phyloP scores from a whole-genome alignment of 2,888 invertebrate genomes.

The Zaprionus bogoriensis region DNA sequence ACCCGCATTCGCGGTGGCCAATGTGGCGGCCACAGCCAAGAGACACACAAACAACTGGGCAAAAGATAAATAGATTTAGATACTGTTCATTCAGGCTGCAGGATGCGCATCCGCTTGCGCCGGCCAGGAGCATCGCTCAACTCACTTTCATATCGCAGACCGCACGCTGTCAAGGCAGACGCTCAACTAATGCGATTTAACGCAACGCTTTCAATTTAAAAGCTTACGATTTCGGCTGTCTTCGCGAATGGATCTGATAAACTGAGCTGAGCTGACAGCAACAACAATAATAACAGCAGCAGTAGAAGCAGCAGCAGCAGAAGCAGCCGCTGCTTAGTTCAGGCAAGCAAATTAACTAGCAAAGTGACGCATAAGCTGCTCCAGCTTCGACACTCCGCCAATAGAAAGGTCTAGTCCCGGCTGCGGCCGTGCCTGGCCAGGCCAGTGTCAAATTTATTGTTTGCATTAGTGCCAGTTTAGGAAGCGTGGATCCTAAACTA shows the following conservation, averaged over 20 bases:
- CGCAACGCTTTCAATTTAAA: conserved; percentile 62
- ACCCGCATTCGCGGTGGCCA: conserved; percentile 62
- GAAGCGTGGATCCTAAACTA: conserved; percentile 57
- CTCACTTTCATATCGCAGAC: conserved; percentile 65
- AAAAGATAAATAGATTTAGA: conserved; percentile 16
- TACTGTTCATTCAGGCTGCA: conserved; percentile 10
- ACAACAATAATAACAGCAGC: conserved; percentile 25
- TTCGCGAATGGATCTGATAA: conserved; percentile 21
- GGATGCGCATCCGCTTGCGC: conserved; percentile 35
- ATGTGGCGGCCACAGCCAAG: conserved; percentile 54
- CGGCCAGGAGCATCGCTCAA: conserved; percentile 9
- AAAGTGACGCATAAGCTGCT: conserved; percentile 8
- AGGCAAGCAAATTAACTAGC: conserved; percentile 22
- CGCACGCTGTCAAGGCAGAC: conserved; percentile 49
- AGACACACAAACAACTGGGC: conserved; percentile 63
- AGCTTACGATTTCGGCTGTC: conserved; percentile 30
- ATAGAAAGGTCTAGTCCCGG: too few relatives aligned
- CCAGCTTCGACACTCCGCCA: not conserved
- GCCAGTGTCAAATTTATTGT: conserved; percentile 58
- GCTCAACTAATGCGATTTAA: conserved; percentile 61
- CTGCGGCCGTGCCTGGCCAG: too few relatives aligned
- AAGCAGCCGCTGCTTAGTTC: conserved; percentile 27
- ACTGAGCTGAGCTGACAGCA: conserved; percentile 14
- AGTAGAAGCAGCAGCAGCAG: conserved; percentile 27
- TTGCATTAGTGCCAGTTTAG: conserved; percentile 49